Base-by-base conservation (phyloP, 2,113 vertebrate genomes). In the Phasianus colchicus region DNA sequence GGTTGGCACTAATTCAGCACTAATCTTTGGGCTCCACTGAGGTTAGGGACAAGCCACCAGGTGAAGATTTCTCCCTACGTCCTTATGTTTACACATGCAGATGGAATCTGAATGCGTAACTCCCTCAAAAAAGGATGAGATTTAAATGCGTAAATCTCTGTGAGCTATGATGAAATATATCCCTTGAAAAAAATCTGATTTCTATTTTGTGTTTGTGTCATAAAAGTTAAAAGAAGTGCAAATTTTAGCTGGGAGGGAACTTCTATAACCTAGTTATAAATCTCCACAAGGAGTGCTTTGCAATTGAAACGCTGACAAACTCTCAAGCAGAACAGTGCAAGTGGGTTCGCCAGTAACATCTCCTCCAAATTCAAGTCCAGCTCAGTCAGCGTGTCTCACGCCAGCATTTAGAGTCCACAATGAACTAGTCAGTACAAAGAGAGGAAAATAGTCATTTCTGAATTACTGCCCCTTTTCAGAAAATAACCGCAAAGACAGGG, bases 171-270 rank as follows among this genome's bases (percentile, higher is more conserved):
- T 91, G 76, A 97, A 95, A 94, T 77, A 82, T 10, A 92, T 43
- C 36, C 43, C 65, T 57, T 80, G 47, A 91, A 94, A 96, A 83
- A 90, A 81, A 74, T 14, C 36, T 48, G 80, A 83, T 42, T 60
- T 55, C 55, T 96, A 90, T 86, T 84, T 86, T 89, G 43, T 79
- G 57, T 64, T 88, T 88, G 74, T 93, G 64, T 87, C 86, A 93
- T 92, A 94, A 96, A 97, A 97, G 81, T 91, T 97, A 91, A 96
- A 95, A 97, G 92, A 94, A 96, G 85, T 64, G 29, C 71, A 96
- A 91, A 89, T 95, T 97, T 96, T 89, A 92, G 82, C 94, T 95
- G 69, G 38, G 88, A 87, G 85, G 79, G 81, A 93, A 81, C 67
- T 86, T 97, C 96, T 95, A 96, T 83, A 86, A 87, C 76, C 64